These are phyloP conservation scores for Anastrepha ludens DNA, from an alignment of 1,140 invertebrate genomes.

Conservation along the genomic window DNA sequence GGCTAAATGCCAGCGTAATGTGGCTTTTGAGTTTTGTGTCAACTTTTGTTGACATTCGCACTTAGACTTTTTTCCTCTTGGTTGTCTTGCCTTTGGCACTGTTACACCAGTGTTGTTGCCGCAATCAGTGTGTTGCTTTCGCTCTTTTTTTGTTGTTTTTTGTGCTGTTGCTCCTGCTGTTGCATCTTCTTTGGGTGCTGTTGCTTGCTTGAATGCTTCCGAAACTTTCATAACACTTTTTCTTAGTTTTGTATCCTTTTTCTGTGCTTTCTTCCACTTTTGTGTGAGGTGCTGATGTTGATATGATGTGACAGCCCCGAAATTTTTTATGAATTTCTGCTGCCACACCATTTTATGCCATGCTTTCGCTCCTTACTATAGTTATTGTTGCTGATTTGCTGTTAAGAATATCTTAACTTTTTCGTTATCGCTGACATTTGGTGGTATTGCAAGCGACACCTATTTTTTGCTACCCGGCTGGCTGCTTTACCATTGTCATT, in stretches of 20 bases:
- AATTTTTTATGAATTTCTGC: conserved; percentile 3
- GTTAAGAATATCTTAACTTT: conserved; percentile 15
- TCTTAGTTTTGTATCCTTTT: neutral
- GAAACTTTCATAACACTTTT: neutral
- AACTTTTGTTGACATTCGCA: conserved; percentile 44
- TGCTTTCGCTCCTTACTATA: neutral
- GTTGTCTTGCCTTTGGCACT: neutral
- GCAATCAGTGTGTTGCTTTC: conserved; percentile 3
- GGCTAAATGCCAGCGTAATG: conserved; percentile 49
- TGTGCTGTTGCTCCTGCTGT: neutral
- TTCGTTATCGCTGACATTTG: conserved; percentile 8
- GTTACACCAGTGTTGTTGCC: neutral
- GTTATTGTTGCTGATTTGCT: conserved; percentile 27
- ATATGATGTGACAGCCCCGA: neutral
- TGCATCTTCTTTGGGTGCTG: neutral
- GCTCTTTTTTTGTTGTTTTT: neutral
- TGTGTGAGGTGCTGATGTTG: neutral
- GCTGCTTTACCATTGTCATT: neutral
- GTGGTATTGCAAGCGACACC: conserved; percentile 37
- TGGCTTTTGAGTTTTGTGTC: conserved; percentile 49
- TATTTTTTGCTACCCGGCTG: neutral
- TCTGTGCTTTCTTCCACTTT: neutral
- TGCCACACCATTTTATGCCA: conserved; percentile 1
- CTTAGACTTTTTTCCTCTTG: conserved; percentile 16
- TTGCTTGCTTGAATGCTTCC: neutral